Base-by-base conservation (phyloP, 1,140 invertebrate species). In the Anoplophora glabripennis region DNA sequence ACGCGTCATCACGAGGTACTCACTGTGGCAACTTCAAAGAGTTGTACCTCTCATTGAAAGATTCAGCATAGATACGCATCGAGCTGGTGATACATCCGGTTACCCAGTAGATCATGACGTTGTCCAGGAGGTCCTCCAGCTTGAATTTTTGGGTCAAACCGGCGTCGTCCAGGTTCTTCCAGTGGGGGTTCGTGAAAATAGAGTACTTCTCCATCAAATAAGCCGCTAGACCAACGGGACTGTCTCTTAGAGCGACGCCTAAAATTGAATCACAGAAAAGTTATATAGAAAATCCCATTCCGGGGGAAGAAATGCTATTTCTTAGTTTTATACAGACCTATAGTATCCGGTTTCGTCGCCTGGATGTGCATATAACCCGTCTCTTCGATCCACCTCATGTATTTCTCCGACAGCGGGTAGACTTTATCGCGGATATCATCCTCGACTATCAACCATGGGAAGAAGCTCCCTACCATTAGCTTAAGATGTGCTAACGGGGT, bases 141-240 rank as follows among this genome's bases (percentile, higher is more conserved):
- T 79, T 81, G 66, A 77, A 89, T 51, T 80, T 80, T 48, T 81
- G 77, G 0, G 80, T 78, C 0, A 94, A 68, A 1, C 89, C 89
- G 11, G 91, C 92, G 0, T 75, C 65, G 14, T 80, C 71, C 1
- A 76, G 45, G 54, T 73, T 52, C 55, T 73, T 75, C 61, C 81
- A 83, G 1, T 79, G 72, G 0, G 69, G 58, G 70, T 92, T 86
- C 1, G 87, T 90, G 82, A 86, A 88, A 9, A 58, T 74, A 7
- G 86, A 88, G 69, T 93, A 93, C 75, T 94, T 94, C 72, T 94
- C 93, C 4, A 93, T 79, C 11, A 93, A 84, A 64, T 93, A 94
- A 1, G 83, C 87, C 7, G 91, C 89, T 18, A 93, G 70, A 0
- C 88, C 89, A 1, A 82, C 79, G 1, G 92, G 92, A 4, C 86